These are phyloP conservation scores for Acinonyx jubatus DNA, from an alignment of 2,113 vertebrate genomes.

Conservation along the genomic window DNA sequence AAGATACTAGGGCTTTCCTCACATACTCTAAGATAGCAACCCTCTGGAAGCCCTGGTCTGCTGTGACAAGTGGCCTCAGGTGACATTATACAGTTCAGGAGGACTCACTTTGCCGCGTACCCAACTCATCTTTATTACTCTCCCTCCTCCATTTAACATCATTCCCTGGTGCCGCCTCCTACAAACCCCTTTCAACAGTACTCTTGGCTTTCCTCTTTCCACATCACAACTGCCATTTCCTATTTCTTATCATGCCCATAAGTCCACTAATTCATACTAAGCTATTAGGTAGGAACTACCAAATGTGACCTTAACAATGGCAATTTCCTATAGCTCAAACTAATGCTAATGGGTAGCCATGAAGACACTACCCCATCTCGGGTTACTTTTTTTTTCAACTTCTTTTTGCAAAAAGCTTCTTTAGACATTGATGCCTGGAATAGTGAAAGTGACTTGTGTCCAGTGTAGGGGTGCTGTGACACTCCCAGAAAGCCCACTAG, in stretches of 20 bases:
- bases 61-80: neutral
- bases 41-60: fast-evolving
- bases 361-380: neutral
- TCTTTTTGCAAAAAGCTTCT: neutral
- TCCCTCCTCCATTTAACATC: neutral
- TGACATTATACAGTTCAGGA: neutral
- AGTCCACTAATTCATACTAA: neutral
- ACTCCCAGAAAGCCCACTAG: neutral
- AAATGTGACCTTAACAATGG: neutral
- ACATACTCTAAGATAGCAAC: fast-evolving
- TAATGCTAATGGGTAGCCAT: neutral
- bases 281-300: neutral
- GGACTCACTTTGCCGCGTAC: too few species aligned
- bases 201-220: neutral
- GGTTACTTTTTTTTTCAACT: neutral
- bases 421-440: neutral
- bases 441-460: neutral
- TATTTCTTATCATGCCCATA: neutral
- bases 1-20: neutral
- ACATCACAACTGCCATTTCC: neutral
- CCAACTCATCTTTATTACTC: neutral
- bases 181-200: neutral
- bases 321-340: neutral
- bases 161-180: neutral
- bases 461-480: neutral